Base-by-base conservation (phyloP, 1,140 invertebrate species). In the Oedothorax gibbosus region DNA sequence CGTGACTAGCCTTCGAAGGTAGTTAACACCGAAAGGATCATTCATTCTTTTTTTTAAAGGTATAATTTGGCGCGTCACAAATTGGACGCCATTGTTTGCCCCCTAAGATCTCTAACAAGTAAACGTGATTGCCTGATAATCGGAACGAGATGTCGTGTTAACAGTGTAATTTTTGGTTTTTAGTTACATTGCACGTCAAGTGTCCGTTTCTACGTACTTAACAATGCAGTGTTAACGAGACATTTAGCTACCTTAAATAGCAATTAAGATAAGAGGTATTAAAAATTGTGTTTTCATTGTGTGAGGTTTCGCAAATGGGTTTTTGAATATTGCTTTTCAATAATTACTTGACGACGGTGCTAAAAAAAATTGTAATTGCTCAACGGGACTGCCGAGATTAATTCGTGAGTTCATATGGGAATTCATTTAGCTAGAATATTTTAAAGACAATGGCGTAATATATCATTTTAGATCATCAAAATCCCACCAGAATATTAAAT, bases 1-100 rank as follows among this genome's bases (percentile, higher is more conserved):
- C 78, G 78, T 81, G 78, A 81, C 78, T 69, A 12, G 78, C 18
- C 71, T 81, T 50, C 49, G 57, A 60, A 20, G 15, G 15, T 77
- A 9, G 57, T 77, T 50, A 21, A 49, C 64, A 21, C 20, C 8
- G 11, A 11, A 15, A 20, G 8, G 35, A 35, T 35, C 57, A 50
- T 77, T 18, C 20, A 51, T 62, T 57, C 35, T 57, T 18, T 64
- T 77, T 21, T 11, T 51, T 53, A 21, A n/a, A 50, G 15, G 57
- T 60, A 35, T 35, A 65, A 77, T 77, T 77, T 77, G 21, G 57
- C 49, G 57, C 71, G 18, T 77, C 15, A n/a, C 18, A 20, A 60
- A 77, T 50, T 15, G 60, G 8, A 35, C 0, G 7, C 21, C 75
- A 77, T 77, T 77, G 75, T 77, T 77, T 15, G 7, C 50, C 15